Evolutionary conservation across 2,797 vertebrate species (phyloP).

Genomic region (Dendrocincla tyrannina): DNA sequence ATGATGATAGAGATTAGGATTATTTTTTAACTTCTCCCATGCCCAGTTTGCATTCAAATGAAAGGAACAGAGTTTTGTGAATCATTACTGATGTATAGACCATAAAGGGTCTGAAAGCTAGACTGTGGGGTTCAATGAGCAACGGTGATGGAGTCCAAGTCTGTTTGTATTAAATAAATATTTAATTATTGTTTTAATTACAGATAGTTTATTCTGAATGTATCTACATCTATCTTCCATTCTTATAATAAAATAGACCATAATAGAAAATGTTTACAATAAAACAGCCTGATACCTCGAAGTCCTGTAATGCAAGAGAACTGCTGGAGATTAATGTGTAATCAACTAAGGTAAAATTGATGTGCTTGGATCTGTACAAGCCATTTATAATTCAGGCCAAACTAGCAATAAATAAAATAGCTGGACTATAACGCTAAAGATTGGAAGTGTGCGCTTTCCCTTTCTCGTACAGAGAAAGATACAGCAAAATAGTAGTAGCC

Average conservation of each 20-base stretch:
- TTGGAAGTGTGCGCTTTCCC: not conserved
- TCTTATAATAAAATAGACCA: not conserved
- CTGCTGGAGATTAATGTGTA: not conserved
- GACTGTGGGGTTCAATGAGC: not conserved
- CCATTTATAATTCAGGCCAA: not conserved
- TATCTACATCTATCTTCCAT: not conserved
- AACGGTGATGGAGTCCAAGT: not conserved
- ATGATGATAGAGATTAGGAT: not conserved
- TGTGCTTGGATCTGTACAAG: not conserved
- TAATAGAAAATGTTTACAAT: not conserved
- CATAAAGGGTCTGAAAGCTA: not conserved
- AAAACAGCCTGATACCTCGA: not conserved
- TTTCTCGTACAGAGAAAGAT: not conserved
- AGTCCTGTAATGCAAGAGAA: not conserved
- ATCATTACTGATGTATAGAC: too few relatives aligned
- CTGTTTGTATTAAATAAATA: not conserved
- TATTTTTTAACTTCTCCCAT: not conserved
- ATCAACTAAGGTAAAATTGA: not conserved
- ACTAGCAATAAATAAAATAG: not conserved
- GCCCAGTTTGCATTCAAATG: not conserved
- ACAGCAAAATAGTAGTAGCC: not conserved
- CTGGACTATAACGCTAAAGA: not conserved
- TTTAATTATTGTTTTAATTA: not conserved
- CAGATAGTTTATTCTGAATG: not conserved
- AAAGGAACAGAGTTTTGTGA: not conserved